Percentiles rank a stretch among this genome's conserved stretches.
phyloP scores from a whole-genome alignment of 2,797 vertebrate species.

The Aeoliscus strigatus region DNA sequence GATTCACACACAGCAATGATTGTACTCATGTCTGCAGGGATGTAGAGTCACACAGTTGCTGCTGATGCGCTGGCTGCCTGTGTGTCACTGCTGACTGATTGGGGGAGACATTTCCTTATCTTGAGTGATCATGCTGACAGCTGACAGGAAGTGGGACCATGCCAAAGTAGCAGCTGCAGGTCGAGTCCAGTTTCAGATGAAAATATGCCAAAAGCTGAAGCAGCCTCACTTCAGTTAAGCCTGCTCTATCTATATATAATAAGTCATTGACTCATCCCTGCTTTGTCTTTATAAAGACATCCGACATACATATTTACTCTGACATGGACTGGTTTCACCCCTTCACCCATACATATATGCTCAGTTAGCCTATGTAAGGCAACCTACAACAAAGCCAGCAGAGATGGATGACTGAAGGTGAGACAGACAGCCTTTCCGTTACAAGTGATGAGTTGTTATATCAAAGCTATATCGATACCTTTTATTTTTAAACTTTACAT shows the following conservation, averaged over 20 bases:
- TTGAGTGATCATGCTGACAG: conserved; percentile 36
- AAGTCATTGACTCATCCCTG: conserved; percentile 6
- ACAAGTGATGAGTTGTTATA: no score
- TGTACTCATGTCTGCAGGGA: conserved; percentile 16
- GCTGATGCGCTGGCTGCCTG: conserved; percentile 18
- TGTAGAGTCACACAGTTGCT: conserved; percentile 25
- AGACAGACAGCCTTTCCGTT: no score
- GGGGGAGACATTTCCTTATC: conserved; percentile 36
- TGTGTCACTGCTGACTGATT: conserved; percentile 25
- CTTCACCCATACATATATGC: no score
- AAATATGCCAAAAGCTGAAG: conserved; percentile 19
- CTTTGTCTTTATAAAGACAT: no score
- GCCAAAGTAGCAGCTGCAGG: conserved; percentile 59
- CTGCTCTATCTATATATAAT: conserved; percentile 1
- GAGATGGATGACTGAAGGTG: no score
- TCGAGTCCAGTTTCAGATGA: conserved; percentile 37
- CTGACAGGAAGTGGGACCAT: conserved; percentile 57
- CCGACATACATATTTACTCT: no score
- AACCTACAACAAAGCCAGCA: no score
- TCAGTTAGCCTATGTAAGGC: no score
- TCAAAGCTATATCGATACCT: no score
- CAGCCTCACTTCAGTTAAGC: neutral
- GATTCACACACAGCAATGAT: conserved; percentile 21
- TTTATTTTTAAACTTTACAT: no score
- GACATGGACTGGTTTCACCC: no score